Conservation (phyloP, 2,888 invertebrate species). For the Nemapogon koenigi region DNA sequence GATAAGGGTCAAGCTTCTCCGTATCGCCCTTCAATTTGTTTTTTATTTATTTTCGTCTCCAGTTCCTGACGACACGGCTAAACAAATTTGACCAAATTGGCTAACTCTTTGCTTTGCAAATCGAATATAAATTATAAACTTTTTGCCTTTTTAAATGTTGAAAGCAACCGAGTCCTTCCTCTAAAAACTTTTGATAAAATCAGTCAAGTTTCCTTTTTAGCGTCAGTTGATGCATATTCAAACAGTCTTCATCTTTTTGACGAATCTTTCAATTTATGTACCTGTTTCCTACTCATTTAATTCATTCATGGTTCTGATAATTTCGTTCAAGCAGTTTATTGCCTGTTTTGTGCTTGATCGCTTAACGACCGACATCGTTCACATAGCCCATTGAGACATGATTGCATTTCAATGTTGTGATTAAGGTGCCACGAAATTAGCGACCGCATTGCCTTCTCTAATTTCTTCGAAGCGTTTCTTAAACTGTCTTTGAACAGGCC, state of each 20-base stretch:
- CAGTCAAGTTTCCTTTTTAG: conserved; percentile 7
- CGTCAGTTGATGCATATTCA: conserved; percentile 3
- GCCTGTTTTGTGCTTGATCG: background rate
- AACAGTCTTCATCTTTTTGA: conserved; percentile 3
- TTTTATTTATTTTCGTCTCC: conserved; percentile 14
- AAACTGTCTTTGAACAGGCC: conserved; percentile 19
- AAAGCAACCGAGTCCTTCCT: background rate
- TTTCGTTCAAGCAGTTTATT: conserved; percentile 4
- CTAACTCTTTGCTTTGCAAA: background rate
- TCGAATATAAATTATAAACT: background rate
- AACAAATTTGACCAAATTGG: conserved; percentile 5
- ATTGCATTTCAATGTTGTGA: conserved; percentile 19
- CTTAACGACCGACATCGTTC: conserved; percentile 8
- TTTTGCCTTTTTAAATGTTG: conserved; percentile 2
- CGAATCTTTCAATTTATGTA: conserved; percentile 8
- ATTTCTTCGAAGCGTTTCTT: conserved; percentile 32
- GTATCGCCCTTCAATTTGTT: conserved; percentile 26
- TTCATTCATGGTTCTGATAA: conserved; percentile 4
- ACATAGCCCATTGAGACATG: conserved; percentile 28
- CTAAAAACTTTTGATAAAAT: conserved; percentile 5
- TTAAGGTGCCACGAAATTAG: conserved; percentile 31
- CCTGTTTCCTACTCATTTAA: conserved; percentile 2
- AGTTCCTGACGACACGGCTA: conserved; percentile 1
- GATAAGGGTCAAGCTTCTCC: conserved; percentile 29
- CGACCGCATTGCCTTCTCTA: conserved; percentile 10